These are phyloP conservation scores for Philopedon plagiatum DNA, from an alignment of 2,888 invertebrate genomes.

Conservation along the genomic window DNA sequence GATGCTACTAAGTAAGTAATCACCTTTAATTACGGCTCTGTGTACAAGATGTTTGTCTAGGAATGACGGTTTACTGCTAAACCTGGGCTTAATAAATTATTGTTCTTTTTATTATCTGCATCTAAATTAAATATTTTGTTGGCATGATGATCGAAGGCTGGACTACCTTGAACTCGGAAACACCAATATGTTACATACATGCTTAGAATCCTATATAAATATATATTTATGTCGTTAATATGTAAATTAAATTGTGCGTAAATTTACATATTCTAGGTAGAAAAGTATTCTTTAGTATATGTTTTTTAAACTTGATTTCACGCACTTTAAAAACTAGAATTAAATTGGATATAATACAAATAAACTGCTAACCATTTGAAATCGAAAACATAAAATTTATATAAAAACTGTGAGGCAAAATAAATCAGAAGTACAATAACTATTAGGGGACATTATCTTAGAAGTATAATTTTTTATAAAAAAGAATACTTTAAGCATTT, in stretches of 20 bases:
- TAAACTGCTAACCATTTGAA: too few species aligned
- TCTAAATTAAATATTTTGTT: constrained; percentile 14
- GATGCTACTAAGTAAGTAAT: too few species aligned
- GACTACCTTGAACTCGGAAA: constrained; percentile 22
- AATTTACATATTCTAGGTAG: background rate
- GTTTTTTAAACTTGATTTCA: background rate
- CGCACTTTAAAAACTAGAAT: background rate
- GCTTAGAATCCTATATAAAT: background rate
- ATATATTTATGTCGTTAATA: constrained; percentile 6
- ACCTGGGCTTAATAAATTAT: constrained; percentile 2
- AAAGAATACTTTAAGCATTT: too few species aligned
- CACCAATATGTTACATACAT: constrained; percentile 6
- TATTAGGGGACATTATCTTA: too few species aligned
- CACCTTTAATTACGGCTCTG: background rate
- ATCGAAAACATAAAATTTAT: too few species aligned
- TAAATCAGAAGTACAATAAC: too few species aligned
- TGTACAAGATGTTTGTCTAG: background rate
- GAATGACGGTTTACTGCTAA: background rate
- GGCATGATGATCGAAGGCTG: constrained; percentile 5
- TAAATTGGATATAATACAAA: too few species aligned
- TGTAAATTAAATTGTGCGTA: constrained; percentile 17
- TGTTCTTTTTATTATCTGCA: constrained; percentile 12
- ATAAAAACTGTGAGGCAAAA: too few species aligned
- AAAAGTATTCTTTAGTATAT: background rate
- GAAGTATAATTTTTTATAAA: too few species aligned